Conservation (phyloP, 92 coral and sea anemone genomes). For the Meandrina meandrites region DNA sequence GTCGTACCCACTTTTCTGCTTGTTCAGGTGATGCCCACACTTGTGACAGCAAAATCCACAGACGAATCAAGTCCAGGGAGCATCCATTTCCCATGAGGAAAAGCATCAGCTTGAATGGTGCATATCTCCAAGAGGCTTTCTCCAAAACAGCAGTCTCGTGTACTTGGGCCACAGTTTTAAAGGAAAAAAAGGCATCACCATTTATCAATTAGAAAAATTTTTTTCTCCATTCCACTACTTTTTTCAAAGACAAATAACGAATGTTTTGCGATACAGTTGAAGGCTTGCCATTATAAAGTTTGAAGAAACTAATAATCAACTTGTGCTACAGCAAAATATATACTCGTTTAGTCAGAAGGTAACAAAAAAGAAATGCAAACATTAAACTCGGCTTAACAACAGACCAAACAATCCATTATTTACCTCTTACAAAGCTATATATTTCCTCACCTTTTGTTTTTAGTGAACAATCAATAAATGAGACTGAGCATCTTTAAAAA, state of each 20-base stretch:
- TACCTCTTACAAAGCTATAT: too few relatives aligned
- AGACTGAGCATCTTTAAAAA: too few relatives aligned
- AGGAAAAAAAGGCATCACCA: neutral
- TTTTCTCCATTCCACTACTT: neutral
- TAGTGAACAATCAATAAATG: too few relatives aligned
- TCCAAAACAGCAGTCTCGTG: conserved; percentile 35
- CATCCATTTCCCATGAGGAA: conserved; percentile 17
- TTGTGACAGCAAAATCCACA: conserved; percentile 8
- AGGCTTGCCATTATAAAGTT: too few relatives aligned
- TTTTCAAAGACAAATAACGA: too few relatives aligned
- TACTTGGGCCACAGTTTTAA: conserved; percentile 1
- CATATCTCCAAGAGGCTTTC: conserved; percentile 30
- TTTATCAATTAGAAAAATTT: neutral
- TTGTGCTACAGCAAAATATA: neutral
- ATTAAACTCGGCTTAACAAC: too few relatives aligned
- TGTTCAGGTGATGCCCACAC: neutral
- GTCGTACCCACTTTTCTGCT: neutral
- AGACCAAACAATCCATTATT: too few relatives aligned
- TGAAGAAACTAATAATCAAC: too few relatives aligned
- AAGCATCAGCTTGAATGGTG: conserved; percentile 27
- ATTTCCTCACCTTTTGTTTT: too few relatives aligned
- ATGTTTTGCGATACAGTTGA: too few relatives aligned
- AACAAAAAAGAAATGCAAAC: too few relatives aligned
- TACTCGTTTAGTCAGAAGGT: too few relatives aligned
- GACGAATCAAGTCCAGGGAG: neutral